Evolutionary conservation across 2,797 vertebrate species (phyloP), one percentile per base, ranked within the genome.

Genomic region (Phylloscopus collybita): DNA sequence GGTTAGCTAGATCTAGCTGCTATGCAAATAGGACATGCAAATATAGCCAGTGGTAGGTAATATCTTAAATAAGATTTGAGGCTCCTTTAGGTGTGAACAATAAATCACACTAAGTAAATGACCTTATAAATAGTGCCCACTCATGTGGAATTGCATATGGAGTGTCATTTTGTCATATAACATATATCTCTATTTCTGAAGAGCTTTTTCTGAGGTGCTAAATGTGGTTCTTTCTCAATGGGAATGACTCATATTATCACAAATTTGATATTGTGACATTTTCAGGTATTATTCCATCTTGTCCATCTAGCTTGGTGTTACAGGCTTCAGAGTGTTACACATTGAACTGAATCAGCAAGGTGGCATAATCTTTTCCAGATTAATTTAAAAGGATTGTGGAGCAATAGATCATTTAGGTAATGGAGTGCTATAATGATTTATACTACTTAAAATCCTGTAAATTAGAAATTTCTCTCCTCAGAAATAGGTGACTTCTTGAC

Each of bases 341-440:
- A 0, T 30, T 91, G 59, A 90, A 88, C 16, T 84, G 61, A 81
- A 49, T 79, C 83, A 86, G 62, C 53, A 79, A 88, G 66, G 66
- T 86, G 70, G 49, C 60, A 73, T 80, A 91, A 88, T 81, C 44
- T 90, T 57, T 32, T 72, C 62, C 60, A 62, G 66, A 66, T 73
- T 88, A 13, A 66, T 69, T 83, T 69, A 12, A 86, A 86, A 94
- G 34, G 11, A 49, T 62, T 92, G 57, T 23, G 16, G 62, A 79
- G 30, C 62, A 90, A 83, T 72, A 90, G 51, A 66, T 95, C 16
- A 29, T 72, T 79, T 59, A 86, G 76, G 72, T 86, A 90, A 93
- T 20, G 18, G 50, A 75, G 25, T 42, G 16, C 2, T 10, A 16
- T 80, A 56, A 86, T 40, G 16, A 88, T 92, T 83, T 71, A 27